These are phyloP conservation scores for Progne subis DNA, from an alignment of 2,113 vertebrate species.

Conservation along the genomic window DNA sequence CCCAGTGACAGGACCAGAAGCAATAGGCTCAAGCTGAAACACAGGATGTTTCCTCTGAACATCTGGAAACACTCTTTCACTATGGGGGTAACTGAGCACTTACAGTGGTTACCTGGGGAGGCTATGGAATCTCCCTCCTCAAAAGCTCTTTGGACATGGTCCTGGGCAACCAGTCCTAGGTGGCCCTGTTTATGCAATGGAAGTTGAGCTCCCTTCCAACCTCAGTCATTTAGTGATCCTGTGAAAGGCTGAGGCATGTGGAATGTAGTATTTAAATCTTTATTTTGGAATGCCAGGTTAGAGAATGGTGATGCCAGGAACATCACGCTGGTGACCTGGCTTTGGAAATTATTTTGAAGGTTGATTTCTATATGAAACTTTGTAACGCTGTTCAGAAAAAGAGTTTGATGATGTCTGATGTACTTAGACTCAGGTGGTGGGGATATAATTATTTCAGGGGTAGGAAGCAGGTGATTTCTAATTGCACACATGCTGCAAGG, in stretches of 20 bases:
- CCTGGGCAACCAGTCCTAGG: background rate
- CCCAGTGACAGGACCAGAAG: background rate
- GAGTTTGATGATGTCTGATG: background rate
- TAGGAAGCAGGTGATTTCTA: background rate
- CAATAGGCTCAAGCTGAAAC: background rate
- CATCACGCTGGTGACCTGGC: background rate
- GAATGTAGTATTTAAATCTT: background rate
- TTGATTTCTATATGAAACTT: background rate
- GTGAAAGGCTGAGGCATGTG: background rate
- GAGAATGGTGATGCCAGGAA: background rate
- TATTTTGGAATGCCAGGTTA: background rate
- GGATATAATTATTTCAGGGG: background rate
- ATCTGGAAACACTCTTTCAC: background rate
- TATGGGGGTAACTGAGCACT: background rate
- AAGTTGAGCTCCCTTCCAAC: background rate
- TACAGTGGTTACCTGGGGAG: background rate
- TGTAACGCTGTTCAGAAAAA: background rate
- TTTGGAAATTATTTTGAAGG: background rate
- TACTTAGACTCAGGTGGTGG: background rate
- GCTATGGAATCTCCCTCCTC: background rate
- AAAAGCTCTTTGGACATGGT: background rate
- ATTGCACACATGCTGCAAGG: background rate
- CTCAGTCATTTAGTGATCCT: background rate
- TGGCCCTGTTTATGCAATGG: background rate
- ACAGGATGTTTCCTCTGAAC: rapidly evolving